A percentile compares a stretch with the other conserved stretches of the same genome.
phyloP scores from a whole-genome alignment of 2,888 invertebrate genomes.

The Netelia inedita region DNA sequence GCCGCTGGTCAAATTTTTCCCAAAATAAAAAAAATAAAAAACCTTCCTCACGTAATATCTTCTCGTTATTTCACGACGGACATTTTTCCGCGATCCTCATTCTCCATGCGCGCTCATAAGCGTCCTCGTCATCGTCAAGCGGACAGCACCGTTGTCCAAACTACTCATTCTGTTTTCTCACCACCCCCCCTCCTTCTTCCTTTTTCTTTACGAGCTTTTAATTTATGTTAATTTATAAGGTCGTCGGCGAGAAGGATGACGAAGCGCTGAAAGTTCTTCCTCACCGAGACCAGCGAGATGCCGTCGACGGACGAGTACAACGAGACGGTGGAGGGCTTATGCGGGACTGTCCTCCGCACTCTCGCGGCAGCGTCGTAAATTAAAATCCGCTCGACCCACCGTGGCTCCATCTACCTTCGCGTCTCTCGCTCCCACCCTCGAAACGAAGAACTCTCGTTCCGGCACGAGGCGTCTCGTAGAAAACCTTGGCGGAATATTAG shows the following conservation, averaged over 20 bases:
- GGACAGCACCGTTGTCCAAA: slow-evolving; percentile 3
- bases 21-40: neutral
- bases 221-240: slow-evolving; percentile 73
- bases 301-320: slow-evolving; percentile 19
- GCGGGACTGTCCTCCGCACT: slow-evolving; percentile 20
- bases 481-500: slow-evolving; percentile 62
- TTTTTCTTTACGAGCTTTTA: slow-evolving; percentile 66
- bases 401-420: neutral
- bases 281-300: slow-evolving; percentile 47
- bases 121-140: neutral
- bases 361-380: slow-evolving; percentile 65
- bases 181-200: neutral
- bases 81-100: neutral
- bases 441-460: slow-evolving; percentile 46
- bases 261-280: slow-evolving; percentile 60
- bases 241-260: slow-evolving; percentile 42
- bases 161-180: neutral
- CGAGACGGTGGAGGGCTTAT: slow-evolving; percentile 44
- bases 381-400: slow-evolving; percentile 69
- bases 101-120: neutral
- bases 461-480: slow-evolving; percentile 43
- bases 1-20: too few relatives aligned
- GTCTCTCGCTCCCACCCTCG: neutral
- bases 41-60: neutral
- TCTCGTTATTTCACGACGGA: slow-evolving; percentile 3